phyloP scores from a whole-genome alignment of 2,888 invertebrate genomes.

The Miltochrista miniata region DNA sequence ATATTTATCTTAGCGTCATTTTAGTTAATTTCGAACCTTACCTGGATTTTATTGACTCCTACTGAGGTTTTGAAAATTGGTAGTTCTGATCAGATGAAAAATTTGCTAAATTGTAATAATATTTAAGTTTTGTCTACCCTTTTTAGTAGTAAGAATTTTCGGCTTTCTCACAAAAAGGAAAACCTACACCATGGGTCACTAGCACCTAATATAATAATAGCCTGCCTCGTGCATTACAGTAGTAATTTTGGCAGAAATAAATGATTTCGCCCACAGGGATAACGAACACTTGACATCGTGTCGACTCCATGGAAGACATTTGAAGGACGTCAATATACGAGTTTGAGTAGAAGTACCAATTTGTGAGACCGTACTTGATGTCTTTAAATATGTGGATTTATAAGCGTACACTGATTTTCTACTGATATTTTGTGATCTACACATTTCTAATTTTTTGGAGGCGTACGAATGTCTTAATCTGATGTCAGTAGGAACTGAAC shows the following conservation, averaged over 20 bases:
- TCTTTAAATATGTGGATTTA: background rate
- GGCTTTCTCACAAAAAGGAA: background rate
- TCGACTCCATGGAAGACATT: conserved; percentile 2
- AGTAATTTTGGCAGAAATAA: conserved; percentile 13
- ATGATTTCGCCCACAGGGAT: conserved; percentile 2
- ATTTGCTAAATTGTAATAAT: no score
- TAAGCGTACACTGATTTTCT: background rate
- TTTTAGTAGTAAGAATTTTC: background rate
- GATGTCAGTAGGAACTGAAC: no score
- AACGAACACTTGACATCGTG: conserved; percentile 13
- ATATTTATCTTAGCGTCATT: no score
- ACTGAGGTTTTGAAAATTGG: no score
- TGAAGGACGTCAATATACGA: no score
- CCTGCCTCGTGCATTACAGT: background rate
- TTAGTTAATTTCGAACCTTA: no score
- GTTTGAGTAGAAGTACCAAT: conserved; percentile 6
- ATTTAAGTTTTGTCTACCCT: no score
- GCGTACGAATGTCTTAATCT: no score
- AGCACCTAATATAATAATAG: conserved; percentile 2
- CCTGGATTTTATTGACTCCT: no score
- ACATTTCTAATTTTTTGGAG: background rate
- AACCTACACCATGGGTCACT: background rate
- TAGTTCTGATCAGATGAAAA: no score
- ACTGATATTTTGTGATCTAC: background rate
- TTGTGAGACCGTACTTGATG: conserved; percentile 1